phyloP scores from a whole-genome alignment of 2,797 vertebrate species.

The Centropyge bicolor region DNA sequence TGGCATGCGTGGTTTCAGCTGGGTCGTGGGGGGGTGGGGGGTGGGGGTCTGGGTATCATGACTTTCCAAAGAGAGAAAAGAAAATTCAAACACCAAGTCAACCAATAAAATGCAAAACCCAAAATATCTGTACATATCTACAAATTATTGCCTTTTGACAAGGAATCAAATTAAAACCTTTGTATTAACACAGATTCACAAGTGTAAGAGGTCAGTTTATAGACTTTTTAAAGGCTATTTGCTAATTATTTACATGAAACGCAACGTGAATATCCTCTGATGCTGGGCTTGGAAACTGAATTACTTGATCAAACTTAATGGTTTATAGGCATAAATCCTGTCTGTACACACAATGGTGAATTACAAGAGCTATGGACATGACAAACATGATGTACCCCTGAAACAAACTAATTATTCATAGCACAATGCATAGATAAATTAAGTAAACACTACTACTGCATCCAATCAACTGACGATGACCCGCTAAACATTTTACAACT shows the following conservation, averaged over 20 bases:
- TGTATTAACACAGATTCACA: constrained; percentile 85
- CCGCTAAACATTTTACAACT: constrained; percentile 66
- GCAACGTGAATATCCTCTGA: constrained; percentile 63
- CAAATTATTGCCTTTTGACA: constrained; percentile 99
- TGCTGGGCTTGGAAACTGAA: constrained; percentile 66
- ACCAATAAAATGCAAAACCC: constrained; percentile 76
- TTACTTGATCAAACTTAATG: constrained; percentile 59
- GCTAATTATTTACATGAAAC: constrained; percentile 85
- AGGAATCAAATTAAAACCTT: constrained; percentile 93
- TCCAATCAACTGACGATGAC: constrained; percentile 89
- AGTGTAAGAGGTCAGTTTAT: constrained; percentile 86
- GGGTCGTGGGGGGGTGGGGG: constrained; percentile 62
- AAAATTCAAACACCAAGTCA: constrained; percentile 66
- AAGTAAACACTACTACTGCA: constrained; percentile 91
- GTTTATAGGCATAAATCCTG: constrained; percentile 51
- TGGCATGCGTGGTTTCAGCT: constrained; percentile 92
- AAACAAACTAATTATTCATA: constrained; percentile 85
- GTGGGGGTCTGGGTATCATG: constrained; percentile 60
- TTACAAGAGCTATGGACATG: constrained; percentile 62
- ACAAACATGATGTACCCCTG: constrained; percentile 78
- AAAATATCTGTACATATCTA: constrained; percentile 91
- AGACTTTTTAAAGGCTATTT: constrained; percentile 87
- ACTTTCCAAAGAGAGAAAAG: constrained; percentile 73
- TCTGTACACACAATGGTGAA: constrained; percentile 61
- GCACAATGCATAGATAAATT: constrained; percentile 96